Evolutionary conservation across 2,888 invertebrate genomes (phyloP).

Genomic region (Rhodophaea formosa): DNA sequence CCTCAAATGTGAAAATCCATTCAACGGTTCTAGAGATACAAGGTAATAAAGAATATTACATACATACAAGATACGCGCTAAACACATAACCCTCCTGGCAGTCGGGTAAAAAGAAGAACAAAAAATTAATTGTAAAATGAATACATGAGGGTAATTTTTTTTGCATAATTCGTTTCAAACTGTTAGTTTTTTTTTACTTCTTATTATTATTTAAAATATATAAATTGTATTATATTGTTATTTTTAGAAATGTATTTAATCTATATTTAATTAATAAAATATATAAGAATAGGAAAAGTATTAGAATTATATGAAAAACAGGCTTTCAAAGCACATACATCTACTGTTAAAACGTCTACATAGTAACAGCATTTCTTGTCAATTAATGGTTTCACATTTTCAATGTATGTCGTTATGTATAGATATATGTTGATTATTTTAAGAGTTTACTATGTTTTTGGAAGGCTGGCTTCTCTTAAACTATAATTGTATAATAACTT

Average conservation of each 20-base stretch:
- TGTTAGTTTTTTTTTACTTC: too few relatives aligned
- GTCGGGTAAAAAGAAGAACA: too few relatives aligned
- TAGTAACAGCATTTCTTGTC: slow-evolving; percentile 24
- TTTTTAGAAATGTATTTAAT: not conserved
- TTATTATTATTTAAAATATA: not conserved
- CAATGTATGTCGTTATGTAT: slow-evolving; percentile 18
- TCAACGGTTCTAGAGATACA: too few relatives aligned
- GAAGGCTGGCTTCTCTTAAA: slow-evolving; percentile 47
- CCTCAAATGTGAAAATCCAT: too few relatives aligned
- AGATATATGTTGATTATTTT: slow-evolving; percentile 18
- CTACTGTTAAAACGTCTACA: slow-evolving; percentile 12
- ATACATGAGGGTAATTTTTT: too few relatives aligned
- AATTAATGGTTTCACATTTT: slow-evolving; percentile 29
- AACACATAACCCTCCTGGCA: too few relatives aligned
- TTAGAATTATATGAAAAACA: slow-evolving; percentile 18
- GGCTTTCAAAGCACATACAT: slow-evolving; percentile 5
- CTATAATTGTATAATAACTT: slow-evolving; percentile 21
- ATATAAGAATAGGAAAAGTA: not conserved
- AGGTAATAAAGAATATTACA: too few relatives aligned
- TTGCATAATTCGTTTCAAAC: too few relatives aligned
- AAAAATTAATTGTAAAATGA: too few relatives aligned
- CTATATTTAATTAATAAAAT: not conserved
- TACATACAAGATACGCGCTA: too few relatives aligned
- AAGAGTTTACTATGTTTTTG: slow-evolving; percentile 25
- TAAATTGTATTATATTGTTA: not conserved